phyloP scores from a whole-genome alignment of 2,888 invertebrate species.

The Catocala fraxini region DNA sequence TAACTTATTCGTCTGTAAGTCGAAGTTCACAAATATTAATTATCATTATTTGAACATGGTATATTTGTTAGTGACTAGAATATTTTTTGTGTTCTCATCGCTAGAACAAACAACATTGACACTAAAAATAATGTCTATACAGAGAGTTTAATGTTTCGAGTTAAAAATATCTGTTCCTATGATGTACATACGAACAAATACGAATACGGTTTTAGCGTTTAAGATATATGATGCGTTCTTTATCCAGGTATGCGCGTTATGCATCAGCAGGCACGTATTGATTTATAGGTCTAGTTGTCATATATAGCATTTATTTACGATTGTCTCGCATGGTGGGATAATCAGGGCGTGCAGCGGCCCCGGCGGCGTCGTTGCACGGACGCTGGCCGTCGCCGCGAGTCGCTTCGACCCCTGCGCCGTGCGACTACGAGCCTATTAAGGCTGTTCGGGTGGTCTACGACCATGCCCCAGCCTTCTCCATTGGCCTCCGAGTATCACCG shows the following conservation, averaged over 20 bases:
- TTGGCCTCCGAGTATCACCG: constrained; percentile 86
- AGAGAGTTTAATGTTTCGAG: too few relatives aligned
- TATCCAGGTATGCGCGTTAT: neutral
- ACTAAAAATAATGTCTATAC: too few relatives aligned
- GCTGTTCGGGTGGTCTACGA: constrained; percentile 86
- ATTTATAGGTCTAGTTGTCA: constrained; percentile 20
- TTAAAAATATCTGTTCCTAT: too few relatives aligned
- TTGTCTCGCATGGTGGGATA: constrained; percentile 39
- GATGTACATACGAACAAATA: too few relatives aligned
- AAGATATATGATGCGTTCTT: neutral
- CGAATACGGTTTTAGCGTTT: too few relatives aligned
- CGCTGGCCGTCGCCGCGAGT: constrained; percentile 90
- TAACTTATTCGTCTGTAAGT: too few relatives aligned
- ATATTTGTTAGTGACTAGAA: too few relatives aligned
- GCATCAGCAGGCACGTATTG: constrained; percentile 12
- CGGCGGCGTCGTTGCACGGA: constrained; percentile 93
- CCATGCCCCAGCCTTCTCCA: constrained; percentile 89
- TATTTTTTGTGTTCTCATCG: too few relatives aligned
- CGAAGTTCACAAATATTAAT: too few relatives aligned
- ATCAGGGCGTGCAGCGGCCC: constrained; percentile 90
- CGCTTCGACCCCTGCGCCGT: constrained; percentile 94
- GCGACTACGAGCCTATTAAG: constrained; percentile 95
- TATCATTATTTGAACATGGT: too few relatives aligned
- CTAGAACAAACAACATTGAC: too few relatives aligned
- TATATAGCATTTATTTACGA: constrained; percentile 23